phyloP scores from a whole-genome alignment of 2,888 invertebrate genomes.

The Pandemis cinnamomeana region DNA sequence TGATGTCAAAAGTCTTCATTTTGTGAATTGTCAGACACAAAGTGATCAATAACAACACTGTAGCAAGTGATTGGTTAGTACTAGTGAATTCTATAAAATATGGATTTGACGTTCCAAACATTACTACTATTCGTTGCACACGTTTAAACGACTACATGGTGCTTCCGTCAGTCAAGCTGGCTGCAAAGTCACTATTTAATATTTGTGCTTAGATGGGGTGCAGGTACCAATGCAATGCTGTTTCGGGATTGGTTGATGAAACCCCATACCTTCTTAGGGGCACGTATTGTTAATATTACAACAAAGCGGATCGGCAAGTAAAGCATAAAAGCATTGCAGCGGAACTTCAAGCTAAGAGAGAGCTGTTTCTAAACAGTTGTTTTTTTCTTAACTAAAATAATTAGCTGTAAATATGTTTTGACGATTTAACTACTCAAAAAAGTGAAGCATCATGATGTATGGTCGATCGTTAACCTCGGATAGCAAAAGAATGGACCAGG shows the following conservation, averaged over 20 bases:
- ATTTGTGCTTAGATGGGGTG: conserved; percentile 48
- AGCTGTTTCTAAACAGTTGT: background rate
- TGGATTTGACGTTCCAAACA: conserved; percentile 22
- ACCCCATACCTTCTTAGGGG: conserved; percentile 21
- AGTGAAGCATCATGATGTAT: conserved; percentile 1
- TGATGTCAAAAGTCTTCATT: conserved; percentile 55
- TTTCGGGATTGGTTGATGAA: conserved; percentile 49
- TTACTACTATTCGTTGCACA: conserved; percentile 7
- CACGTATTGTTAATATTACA: conserved; percentile 30
- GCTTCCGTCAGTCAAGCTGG: conserved; percentile 9
- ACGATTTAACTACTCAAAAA: conserved; percentile 7
- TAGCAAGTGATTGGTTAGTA: conserved; percentile 49
- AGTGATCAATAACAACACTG: conserved; percentile 54
- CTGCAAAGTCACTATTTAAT: conserved; percentile 11
- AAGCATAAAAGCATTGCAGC: background rate
- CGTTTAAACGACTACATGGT: conserved; percentile 23
- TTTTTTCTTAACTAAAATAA: background rate
- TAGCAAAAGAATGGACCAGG: background rate
- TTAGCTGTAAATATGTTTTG: background rate
- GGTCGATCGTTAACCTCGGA: background rate
- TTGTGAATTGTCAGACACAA: conserved; percentile 52
- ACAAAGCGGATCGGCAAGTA: conserved; percentile 14
- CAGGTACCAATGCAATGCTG: conserved; percentile 51
- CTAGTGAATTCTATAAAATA: conserved; percentile 34
- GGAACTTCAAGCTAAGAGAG: background rate